Base-by-base conservation (phyloP, 1,140 invertebrate genomes). In the Metaphire vulgaris region DNA sequence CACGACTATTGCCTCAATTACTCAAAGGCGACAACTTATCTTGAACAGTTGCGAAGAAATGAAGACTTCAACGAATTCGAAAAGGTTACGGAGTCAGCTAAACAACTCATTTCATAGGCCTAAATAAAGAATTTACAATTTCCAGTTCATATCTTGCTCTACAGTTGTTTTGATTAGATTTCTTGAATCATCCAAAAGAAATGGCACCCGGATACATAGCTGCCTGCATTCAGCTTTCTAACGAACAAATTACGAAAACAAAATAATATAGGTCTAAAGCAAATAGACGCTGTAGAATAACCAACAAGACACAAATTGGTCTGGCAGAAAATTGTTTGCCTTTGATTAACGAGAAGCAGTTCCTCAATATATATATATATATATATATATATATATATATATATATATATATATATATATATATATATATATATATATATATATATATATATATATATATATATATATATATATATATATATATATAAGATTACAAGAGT, bases 1-100 rank as follows among this genome's bases (percentile, higher is more conserved):
- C n/a, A n/a, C n/a, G 85, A 88, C 15, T 90, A 90, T 80, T 89
- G 89, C 29, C 83, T 90, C 2, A 90, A 90, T 80, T 90, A 90
- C 81, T 89, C 89, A 68, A 90, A 89, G 82, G 89, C 89, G 32
- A 82, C 90, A 29, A 88, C 88, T 77, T 90, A 90, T 81, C 81
- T 90, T 77, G 89, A 90, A 81, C 89, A 88, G 21, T 80, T 90
- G 2, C 79, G 89, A 75, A 81, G 88, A 75, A 88, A 90, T 77
- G 83, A 88, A 32, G 89, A 90, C 75, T 90, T 90, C 80, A 86
- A 83, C 74, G 89, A 90, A 81, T 90, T 90, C 83, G 89, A 90
- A 86, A 89, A 90, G 86, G 89, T 90, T 31, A 0, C n/a, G n/a
- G n/a, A n/a, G n/a, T n/a, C n/a, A n/a, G n/a, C n/a, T n/a, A 84